These are phyloP conservation scores for Pachypeltis micranthus DNA, from an alignment of 1,140 invertebrate species.

Conservation along the genomic window DNA sequence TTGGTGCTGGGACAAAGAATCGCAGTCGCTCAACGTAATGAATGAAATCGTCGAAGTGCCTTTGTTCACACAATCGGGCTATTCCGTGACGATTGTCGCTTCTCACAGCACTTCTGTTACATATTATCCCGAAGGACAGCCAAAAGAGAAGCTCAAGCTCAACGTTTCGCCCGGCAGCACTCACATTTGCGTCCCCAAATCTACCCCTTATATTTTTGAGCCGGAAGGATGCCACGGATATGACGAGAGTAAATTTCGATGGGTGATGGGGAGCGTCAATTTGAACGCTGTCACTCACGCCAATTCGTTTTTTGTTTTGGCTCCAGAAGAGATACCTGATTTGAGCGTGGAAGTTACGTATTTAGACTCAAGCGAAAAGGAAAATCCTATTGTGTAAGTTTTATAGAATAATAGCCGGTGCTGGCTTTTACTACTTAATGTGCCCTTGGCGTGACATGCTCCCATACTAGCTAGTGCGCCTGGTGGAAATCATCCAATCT, in stretches of 20 bases:
- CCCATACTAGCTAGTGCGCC: too few species aligned
- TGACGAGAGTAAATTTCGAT: constrained; percentile 39
- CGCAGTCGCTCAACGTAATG: constrained; percentile 50
- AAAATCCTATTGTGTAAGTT: background rate
- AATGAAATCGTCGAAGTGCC: constrained; percentile 51
- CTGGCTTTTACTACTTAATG: too few species aligned
- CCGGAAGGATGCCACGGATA: constrained; percentile 77
- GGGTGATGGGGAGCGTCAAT: constrained; percentile 43
- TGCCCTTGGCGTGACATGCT: too few species aligned
- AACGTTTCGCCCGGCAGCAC: constrained; percentile 26
- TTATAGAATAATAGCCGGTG: too few species aligned
- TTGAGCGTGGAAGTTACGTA: constrained; percentile 30
- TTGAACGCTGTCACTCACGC: constrained; percentile 34
- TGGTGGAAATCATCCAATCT: too few species aligned
- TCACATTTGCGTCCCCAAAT: constrained; percentile 50
- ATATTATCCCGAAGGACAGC: constrained; percentile 6
- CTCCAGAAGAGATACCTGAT: constrained; percentile 30
- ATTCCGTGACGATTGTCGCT: constrained; percentile 50
- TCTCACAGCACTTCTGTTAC: constrained; percentile 51
- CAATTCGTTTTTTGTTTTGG: constrained; percentile 28
- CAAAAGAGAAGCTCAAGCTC: constrained; percentile 13
- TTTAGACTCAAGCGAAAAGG: constrained; percentile 15
- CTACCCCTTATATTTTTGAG: constrained; percentile 60
- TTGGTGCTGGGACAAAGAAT: constrained; percentile 61
- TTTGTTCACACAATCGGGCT: constrained; percentile 63